phyloP scores from a whole-genome alignment of 2,888 invertebrate species.

The Nomada hirtipes region DNA sequence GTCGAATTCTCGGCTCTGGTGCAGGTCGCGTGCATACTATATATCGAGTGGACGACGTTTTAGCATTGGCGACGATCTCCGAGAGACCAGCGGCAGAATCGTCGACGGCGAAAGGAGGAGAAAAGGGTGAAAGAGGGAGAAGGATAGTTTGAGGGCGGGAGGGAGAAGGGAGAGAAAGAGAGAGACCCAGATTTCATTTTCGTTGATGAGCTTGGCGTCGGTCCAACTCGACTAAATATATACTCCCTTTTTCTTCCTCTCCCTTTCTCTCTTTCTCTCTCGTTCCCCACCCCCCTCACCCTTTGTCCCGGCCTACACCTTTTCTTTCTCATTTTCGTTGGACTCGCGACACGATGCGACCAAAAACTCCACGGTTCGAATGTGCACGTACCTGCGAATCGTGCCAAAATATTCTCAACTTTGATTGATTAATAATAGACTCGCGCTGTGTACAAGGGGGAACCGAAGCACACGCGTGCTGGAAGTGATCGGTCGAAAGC shows the following conservation, averaged over 20 bases:
- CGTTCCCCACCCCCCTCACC: neutral
- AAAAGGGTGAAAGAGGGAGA: constrained; percentile 38
- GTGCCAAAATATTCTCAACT: constrained; percentile 30
- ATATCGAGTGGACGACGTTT: constrained; percentile 68
- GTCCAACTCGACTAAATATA: constrained; percentile 84
- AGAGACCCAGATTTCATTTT: constrained; percentile 84
- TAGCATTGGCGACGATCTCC: constrained; percentile 61
- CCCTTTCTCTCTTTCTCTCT: constrained; percentile 50
- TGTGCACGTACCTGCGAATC: constrained; percentile 9
- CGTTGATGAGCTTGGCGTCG: constrained; percentile 84
- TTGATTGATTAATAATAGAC: neutral
- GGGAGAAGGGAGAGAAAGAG: constrained; percentile 70
- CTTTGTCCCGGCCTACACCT: constrained; percentile 3
- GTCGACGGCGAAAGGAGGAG: constrained; percentile 69
- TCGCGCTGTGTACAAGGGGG: no score
- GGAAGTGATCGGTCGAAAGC: neutral
- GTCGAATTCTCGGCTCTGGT: constrained; percentile 48
- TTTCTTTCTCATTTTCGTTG: constrained; percentile 61
- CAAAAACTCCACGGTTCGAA: constrained; percentile 37
- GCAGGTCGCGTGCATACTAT: constrained; percentile 48
- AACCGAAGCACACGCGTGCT: no score
- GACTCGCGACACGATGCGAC: constrained; percentile 45
- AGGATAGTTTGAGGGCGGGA: constrained; percentile 36
- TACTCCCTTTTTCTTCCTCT: constrained; percentile 74
- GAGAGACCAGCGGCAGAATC: constrained; percentile 56